Base-by-base conservation (phyloP, 2,113 vertebrate genomes). In the Thomomys bottae region DNA sequence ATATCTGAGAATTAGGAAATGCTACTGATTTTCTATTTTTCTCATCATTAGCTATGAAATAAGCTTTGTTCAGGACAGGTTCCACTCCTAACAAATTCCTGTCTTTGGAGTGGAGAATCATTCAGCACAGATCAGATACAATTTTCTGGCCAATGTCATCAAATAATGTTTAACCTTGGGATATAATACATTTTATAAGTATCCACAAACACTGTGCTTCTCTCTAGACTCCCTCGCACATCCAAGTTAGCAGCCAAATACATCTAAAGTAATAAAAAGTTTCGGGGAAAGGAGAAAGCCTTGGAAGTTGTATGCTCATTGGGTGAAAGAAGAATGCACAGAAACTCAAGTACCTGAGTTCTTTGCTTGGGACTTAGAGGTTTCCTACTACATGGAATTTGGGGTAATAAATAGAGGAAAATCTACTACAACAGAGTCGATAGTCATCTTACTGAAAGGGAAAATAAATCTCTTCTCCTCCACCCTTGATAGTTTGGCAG, bases 1-100 rank as follows among this genome's bases (percentile, higher is more conserved):
- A 87, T 91, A 7, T 82, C 77, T 91, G 40, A 78, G 70, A 91
- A 94, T 94, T 94, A 89, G 81, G 59, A 81, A 71, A 89, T 32
- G 26, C 88, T 91, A 42, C 78, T 68, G 42, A 81, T 66, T 85
- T 93, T 42, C 30, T 26, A 89, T 79, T 89, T 87, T 89, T 92
- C 73, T 89, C 76, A 89, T 82, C 26, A 40, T 8, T 79, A 32
- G n/a, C n/a, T 94, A 36, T 89, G 75, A 89, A 89, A 71, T 63
- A 70, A 87, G 59, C 71, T n/a, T 76, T n/a, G 11, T 57, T 67
- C 21, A n/a, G 17, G 54, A 61, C 54, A 40, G 20, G 61, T 23
- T 57, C 24, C 3, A 59, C 30, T 24, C 9, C 36, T 42, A 28
- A 54, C 6, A 45, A 20, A 8, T 14, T 34, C 10, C 18, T 80